Evolutionary conservation across 2,888 invertebrate species (phyloP), one percentile per base, ranked within the genome.

Genomic region (Eupithecia subumbrata): DNA sequence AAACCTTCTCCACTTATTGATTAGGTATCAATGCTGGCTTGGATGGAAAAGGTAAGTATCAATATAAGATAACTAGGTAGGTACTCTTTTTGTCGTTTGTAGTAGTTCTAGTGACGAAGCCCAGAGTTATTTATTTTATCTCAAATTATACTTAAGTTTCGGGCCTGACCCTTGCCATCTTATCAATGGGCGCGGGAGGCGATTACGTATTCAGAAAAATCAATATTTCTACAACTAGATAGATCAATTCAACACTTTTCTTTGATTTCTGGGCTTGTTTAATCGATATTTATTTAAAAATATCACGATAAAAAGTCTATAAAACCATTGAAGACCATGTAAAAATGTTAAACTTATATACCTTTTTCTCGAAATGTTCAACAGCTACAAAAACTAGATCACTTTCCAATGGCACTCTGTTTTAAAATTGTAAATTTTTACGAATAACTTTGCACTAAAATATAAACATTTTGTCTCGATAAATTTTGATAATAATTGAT

Each of bases 151-250:
- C 14, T 25, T 14, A 64, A 34, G 18, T 30, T 37, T 67, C 18
- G n/a, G 16, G 18, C 67, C 22, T 82, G 82, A 82, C 83, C 85
- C 76, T 72, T 74, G 80, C 76, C 83, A 75, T 75, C 79, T 82
- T 83, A 85, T 85, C 83, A 72, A 56, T 69, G 25, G 72, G 68
- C 60, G 73, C 18, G 48, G 48, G 34, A 18, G 69, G 60, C 56
- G 56, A 76, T 48, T 73, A 68, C 76, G 67, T 71, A 64, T 48
- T 43, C 60, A 25, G 16, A n/a, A 64, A 71, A 73, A 74, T 76
- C 76, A 76, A 74, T 76, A 71, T 14, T n/a, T 76, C 70, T 25
- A 16, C 63, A 7, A 64, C 7, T 16, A 63, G 56, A 22, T 12
- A 56, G 22, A 12, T 56, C 5, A 60, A 60, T 14, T 14, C 12